These are phyloP conservation scores for Umimayanthus chanpuru DNA, from an alignment of 92 coral and sea anemone species.

Conservation along the genomic window DNA sequence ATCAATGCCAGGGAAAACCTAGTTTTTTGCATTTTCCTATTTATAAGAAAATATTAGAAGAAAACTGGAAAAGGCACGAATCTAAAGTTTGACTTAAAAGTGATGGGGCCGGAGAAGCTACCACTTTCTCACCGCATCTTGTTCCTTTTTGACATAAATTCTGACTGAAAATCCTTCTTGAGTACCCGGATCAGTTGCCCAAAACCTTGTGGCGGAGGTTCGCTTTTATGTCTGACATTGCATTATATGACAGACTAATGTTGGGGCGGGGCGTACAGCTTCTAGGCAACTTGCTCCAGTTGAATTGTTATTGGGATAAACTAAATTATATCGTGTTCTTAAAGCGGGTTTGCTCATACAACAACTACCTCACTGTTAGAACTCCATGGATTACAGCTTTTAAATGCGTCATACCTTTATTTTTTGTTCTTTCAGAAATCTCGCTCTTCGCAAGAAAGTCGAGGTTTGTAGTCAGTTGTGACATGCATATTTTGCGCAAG, in stretches of 20 bases:
- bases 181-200: neutral
- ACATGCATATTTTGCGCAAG: neutral
- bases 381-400: neutral
- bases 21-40: no score
- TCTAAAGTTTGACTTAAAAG: no score
- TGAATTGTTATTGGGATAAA: neutral
- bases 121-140: no score
- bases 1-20: no score
- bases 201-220: neutral
- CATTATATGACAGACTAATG: neutral
- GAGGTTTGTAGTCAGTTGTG: neutral
- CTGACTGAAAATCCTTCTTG: neutral
- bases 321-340: neutral
- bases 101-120: no score
- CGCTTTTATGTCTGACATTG: neutral
- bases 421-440: conserved; percentile 3
- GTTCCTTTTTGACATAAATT: no score
- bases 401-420: neutral
- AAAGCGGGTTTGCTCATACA: neutral
- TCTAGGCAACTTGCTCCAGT: neutral
- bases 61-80: no score
- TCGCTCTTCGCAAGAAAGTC: conserved; percentile 12
- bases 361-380: neutral
- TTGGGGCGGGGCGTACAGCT: neutral
- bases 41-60: no score